Evolutionary conservation across 1,140 invertebrate species (phyloP).

Genomic region (Macrosteles quadrilineatus): DNA sequence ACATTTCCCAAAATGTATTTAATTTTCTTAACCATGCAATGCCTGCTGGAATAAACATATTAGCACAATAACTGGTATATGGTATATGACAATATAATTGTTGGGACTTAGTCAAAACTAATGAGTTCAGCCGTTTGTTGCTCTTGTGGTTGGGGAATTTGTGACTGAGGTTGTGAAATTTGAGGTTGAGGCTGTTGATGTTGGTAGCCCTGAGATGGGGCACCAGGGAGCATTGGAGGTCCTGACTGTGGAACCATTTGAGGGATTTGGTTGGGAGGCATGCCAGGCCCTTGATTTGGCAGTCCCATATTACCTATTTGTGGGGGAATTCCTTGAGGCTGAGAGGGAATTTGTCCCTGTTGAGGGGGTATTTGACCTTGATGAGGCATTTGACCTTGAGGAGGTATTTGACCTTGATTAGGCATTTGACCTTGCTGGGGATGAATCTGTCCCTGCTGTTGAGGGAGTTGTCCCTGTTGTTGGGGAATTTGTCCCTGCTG

Average conservation of each 20-base stretch:
- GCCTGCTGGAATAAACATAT: too few relatives aligned
- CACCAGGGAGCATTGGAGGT: slow-evolving; percentile 6
- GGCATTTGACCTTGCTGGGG: neutral
- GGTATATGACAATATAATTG: too few relatives aligned
- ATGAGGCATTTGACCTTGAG: too few relatives aligned
- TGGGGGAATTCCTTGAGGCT: neutral
- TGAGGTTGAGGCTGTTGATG: neutral
- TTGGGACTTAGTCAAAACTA: slow-evolving; percentile 72
- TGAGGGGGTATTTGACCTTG: too few relatives aligned
- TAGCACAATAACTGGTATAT: too few relatives aligned
- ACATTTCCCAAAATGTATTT: neutral
- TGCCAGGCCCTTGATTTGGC: neutral
- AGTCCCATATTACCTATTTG: neutral
- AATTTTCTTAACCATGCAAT: too few relatives aligned
- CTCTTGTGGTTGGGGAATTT: slow-evolving; percentile 41
- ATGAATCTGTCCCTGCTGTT: neutral
- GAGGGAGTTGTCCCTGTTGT: neutral
- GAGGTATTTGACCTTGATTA: too few relatives aligned
- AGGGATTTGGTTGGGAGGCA: too few relatives aligned
- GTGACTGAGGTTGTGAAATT: neutral
- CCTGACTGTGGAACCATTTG: too few relatives aligned
- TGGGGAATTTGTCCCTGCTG: neutral
- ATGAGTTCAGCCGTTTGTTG: slow-evolving; percentile 69
- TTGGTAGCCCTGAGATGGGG: neutral
- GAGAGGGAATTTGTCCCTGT: too few relatives aligned